phyloP scores from a whole-genome alignment of 2,113 vertebrate genomes.

The Rhinopomastus cyanomelas region DNA sequence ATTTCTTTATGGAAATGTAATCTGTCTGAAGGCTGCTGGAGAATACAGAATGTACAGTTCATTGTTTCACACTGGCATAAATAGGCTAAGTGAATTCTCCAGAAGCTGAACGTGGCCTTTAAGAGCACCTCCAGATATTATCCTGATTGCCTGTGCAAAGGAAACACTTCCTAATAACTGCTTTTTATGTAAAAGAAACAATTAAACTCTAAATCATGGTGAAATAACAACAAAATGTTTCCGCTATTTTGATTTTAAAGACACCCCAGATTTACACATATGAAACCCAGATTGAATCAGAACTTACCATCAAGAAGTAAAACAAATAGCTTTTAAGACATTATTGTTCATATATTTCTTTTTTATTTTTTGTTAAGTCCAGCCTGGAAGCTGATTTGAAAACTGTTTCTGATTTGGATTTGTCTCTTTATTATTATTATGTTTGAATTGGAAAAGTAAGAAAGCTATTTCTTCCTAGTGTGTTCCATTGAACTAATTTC shows the following conservation, averaged over 20 bases:
- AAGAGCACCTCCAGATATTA: neutral
- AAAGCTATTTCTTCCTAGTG: neutral
- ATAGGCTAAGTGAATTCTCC: neutral
- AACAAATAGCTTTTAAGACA: neutral
- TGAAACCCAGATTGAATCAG: neutral
- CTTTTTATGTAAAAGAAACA: neutral
- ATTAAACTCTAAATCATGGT: neutral
- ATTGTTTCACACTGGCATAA: neutral
- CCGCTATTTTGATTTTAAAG: neutral
- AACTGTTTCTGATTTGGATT: neutral
- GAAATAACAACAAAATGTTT: neutral
- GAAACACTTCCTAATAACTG: neutral
- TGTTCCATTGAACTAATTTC: neutral
- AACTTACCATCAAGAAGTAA: neutral
- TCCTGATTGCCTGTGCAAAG: neutral
- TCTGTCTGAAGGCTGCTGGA: neutral
- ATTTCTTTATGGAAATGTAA: neutral
- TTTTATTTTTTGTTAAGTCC: neutral
- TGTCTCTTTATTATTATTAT: neutral
- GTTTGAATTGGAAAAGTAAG: neutral
- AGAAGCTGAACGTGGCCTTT: neutral
- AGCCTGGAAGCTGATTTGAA: neutral
- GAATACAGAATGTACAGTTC: neutral
- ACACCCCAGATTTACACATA: neutral
- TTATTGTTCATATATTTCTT: neutral